Evolutionary conservation across 2,888 invertebrate genomes (phyloP), one percentile per base, ranked within the genome.

Genomic region (Mayetiola destructor): DNA sequence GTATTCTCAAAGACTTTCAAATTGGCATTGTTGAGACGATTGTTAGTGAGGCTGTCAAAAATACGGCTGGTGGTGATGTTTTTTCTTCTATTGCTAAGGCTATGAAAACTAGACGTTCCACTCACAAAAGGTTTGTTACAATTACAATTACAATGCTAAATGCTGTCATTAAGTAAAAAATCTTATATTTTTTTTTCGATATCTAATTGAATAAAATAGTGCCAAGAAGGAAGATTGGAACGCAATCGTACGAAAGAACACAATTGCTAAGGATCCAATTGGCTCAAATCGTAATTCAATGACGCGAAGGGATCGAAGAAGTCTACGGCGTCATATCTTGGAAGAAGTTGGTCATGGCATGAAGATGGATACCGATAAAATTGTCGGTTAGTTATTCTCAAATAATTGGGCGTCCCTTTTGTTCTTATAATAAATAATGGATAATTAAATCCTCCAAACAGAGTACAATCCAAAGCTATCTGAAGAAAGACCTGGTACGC

Each of bases 1-100:
- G 89, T 35, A 80, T 91, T 16, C 76, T 89, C 56, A 90, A 89
- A 68, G 90, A 91, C 73, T 91, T 91, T 80, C 89, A 89, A 67
- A 90, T 91, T 61, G 90, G 90, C 12, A 83, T 88, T 57, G 88
- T 90, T 1, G 89, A 90, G 67, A 87, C 84, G 3, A 79, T 89
- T 35, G 81, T 85, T 27, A 84, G 80, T 61, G 85, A 87, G 61
- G 84, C 84, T 54, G 79, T 84, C 59, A 81, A 80, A 60, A 27
- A 27, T 9, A 9, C 48, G 9, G 4, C 37, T 5, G 80, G 80
- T 20, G 82, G 83, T 61, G 89, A 89, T 67, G 84, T 91, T 0
- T 91, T 91, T 70, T 80, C 83, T 57, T 85, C 88, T 63, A 81
- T 91, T 57, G 90, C 89, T 1, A 84, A 82, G 63, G 88, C 85